Percentiles rank a stretch among this genome's conserved stretches.
Conservation (phyloP, 2,888 invertebrate species). For the Thymelicus lineola region DNA sequence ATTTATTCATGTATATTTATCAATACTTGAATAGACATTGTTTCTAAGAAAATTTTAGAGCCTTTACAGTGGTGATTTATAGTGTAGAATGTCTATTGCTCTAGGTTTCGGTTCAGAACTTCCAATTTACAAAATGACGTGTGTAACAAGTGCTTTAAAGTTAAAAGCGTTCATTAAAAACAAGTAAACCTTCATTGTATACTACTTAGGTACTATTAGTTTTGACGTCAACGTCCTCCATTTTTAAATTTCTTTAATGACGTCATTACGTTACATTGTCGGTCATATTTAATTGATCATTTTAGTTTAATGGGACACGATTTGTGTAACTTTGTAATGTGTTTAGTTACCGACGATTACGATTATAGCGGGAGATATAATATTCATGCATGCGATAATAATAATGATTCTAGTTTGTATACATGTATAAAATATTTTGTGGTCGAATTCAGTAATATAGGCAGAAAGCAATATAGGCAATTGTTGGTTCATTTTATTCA, state of each 20-base stretch:
- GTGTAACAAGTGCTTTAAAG: slow-evolving; percentile 50
- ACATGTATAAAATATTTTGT: too few species aligned
- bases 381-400: background rate
- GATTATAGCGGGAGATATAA: background rate
- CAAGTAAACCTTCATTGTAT: slow-evolving; percentile 54
- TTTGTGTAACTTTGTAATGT: background rate
- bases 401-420: too few species aligned
- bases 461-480: too few species aligned
- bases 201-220: slow-evolving; percentile 53
- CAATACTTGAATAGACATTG: too few species aligned
- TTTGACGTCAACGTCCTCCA: slow-evolving; percentile 49
- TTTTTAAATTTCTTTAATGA: slow-evolving; percentile 46
- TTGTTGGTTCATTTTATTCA: too few species aligned
- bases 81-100: too few species aligned
- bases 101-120: too few species aligned
- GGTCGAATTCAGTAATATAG: too few species aligned
- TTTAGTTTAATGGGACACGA: slow-evolving; percentile 14
- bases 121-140: slow-evolving; percentile 27
- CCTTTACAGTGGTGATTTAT: too few species aligned
- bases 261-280: slow-evolving; percentile 27
- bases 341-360: background rate
- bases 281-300: slow-evolving; percentile 20
- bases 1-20: too few species aligned
- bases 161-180: slow-evolving; percentile 60
- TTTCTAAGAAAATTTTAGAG: too few species aligned